Evolutionary conservation across 2,888 invertebrate genomes (phyloP).

Genomic region (Archips crataeganus): DNA sequence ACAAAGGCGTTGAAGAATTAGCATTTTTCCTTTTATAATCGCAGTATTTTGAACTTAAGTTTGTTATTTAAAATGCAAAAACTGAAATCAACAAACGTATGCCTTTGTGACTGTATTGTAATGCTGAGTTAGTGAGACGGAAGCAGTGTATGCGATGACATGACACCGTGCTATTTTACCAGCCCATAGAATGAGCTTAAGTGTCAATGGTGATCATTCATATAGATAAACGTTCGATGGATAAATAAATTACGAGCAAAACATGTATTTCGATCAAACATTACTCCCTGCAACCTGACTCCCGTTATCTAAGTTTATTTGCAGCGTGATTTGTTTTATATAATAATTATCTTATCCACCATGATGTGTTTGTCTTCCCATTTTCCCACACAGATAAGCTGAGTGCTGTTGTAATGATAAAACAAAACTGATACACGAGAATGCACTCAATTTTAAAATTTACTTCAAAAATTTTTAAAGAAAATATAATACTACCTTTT

Average conservation of each 20-base stretch:
- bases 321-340: conserved; percentile 30
- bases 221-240: neutral
- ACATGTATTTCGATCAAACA: neutral
- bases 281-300: neutral
- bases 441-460: neutral
- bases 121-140: too few species aligned
- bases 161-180: too few species aligned
- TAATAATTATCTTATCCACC: conserved; percentile 54
- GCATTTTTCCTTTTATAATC: neutral
- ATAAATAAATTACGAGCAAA: neutral
- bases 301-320: conserved; percentile 14
- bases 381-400: conserved; percentile 39
- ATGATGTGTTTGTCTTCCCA: conserved; percentile 53
- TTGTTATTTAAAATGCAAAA: neutral
- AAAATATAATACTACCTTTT: neutral
- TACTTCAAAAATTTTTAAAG: neutral
- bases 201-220: neutral
- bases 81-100: neutral
- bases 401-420: conserved; percentile 35
- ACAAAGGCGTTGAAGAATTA: conserved; percentile 13
- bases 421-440: conserved; percentile 11
- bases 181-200: too few species aligned
- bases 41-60: neutral
- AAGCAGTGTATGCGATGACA: too few species aligned
- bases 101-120: too few species aligned